Conservation (phyloP, 2,797 vertebrate genomes). For the Antennarius maculatus region DNA sequence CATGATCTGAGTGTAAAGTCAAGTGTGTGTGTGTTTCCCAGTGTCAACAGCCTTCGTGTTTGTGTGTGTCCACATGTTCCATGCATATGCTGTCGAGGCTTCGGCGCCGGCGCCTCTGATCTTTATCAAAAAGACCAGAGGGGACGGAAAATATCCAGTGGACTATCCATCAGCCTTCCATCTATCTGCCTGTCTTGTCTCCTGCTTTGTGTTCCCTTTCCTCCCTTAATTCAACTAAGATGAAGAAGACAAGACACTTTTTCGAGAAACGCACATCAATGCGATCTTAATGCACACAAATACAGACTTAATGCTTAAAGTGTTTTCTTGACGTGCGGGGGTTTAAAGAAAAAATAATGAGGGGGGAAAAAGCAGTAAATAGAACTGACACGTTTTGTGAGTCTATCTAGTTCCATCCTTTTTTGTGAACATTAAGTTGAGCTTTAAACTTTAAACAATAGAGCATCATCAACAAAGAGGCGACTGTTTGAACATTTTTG, state of each 20-base stretch:
- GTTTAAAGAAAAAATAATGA: too few species aligned
- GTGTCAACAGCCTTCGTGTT: conserved; percentile 10
- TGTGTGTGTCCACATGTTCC: conserved; percentile 14
- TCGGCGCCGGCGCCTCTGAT: conserved; percentile 47
- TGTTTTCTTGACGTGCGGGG: too few species aligned
- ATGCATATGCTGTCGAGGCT: conserved; percentile 47
- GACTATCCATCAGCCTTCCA: conserved; percentile 42
- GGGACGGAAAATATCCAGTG: conserved; percentile 64
- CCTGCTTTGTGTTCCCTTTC: neutral
- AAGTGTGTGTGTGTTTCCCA: conserved; percentile 23
- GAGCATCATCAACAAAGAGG: too few species aligned
- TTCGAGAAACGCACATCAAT: neutral
- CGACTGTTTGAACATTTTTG: too few species aligned
- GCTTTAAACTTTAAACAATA: too few species aligned
- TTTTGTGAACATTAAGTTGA: too few species aligned
- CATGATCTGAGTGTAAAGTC: conserved; percentile 63
- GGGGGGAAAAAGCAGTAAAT: too few species aligned
- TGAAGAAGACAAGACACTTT: conserved; percentile 21
- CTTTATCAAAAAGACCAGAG: conserved; percentile 63
- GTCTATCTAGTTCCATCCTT: too few species aligned
- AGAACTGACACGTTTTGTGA: too few species aligned
- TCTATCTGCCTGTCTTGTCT: conserved; percentile 28
- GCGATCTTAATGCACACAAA: neutral
- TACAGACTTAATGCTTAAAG: too few species aligned
- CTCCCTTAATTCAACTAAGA: conserved; percentile 12